Percentiles rank a stretch among this genome's conserved stretches.
Evolutionary conservation across 2,888 invertebrate species (phyloP).

Genomic region (Eledona agricola): DNA sequence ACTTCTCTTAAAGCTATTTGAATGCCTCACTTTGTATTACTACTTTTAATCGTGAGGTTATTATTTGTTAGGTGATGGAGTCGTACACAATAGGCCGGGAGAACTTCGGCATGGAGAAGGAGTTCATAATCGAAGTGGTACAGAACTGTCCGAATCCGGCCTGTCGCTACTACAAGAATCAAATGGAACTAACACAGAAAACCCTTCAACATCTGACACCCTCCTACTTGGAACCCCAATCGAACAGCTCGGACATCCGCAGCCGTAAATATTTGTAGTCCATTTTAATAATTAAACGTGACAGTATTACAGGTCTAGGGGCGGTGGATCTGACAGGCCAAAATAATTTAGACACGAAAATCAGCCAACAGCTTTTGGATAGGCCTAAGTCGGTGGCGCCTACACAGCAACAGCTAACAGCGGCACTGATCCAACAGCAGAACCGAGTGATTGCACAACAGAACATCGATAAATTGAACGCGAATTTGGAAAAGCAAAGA

Average conservation of each 20-base stretch:
- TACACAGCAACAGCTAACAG: conserved; percentile 70
- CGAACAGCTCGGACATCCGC: conserved; percentile 55
- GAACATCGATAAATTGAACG: conserved; percentile 69
- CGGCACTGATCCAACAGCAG: conserved; percentile 73
- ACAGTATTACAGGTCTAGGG: conserved; percentile 46
- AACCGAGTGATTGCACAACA: conserved; percentile 68
- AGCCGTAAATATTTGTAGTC: conserved; percentile 52
- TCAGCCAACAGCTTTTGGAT: conserved; percentile 53
- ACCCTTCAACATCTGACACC: conserved; percentile 73
- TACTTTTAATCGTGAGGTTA: background rate
- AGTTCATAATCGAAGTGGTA: conserved; percentile 87
- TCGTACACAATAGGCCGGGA: conserved; percentile 85
- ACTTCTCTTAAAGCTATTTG: no score
- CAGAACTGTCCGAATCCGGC: conserved; percentile 90
- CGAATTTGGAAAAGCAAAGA: conserved; percentile 67
- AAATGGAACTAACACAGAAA: conserved; percentile 77
- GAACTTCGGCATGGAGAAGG: conserved; percentile 89
- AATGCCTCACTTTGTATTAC: no score
- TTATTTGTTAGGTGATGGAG: conserved; percentile 72
- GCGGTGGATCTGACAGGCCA: conserved; percentile 60
- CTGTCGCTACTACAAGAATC: conserved; percentile 87
- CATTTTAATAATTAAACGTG: conserved; percentile 2
- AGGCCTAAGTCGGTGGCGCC: conserved; percentile 60
- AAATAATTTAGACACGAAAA: conserved; percentile 53
- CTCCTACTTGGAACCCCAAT: conserved; percentile 58